Base-by-base conservation (phyloP, 1,140 invertebrate genomes). In the Amyelois transitella region DNA sequence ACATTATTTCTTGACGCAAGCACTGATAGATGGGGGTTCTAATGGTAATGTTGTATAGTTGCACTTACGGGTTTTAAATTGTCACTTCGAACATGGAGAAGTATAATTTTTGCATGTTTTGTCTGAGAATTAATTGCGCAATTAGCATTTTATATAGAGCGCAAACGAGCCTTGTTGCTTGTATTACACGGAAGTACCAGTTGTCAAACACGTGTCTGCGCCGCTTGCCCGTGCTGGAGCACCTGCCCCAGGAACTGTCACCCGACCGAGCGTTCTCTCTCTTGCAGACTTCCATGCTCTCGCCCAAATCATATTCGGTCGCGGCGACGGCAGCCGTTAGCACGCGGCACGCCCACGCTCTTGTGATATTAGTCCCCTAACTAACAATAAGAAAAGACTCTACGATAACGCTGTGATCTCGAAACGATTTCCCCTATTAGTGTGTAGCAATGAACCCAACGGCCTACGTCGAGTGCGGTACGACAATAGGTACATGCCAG, bases 271-370 rank as follows among this genome's bases (percentile, higher is more conserved):
- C 74, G 71, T 77, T 85, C 70, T 81, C 90, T 90, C 88, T 89
- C 89, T 92, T 92, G 87, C 92, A 93, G 92, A 93, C 92, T 93
- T 93, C 91, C 91, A 91, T 89, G 90, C 91, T 86, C 90, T 93
- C 90, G 91, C 92, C 90, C 90, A 90, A 89, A 91, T 91, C 86
- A 90, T 93, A 91, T 93, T 92, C 90, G 89, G 78, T 86, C 90
- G 90, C 85, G 89, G 86, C 81, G 89, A 89, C 88, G 88, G 88
- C 81, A 84, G 90, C 88, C 90, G 87, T 71, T 89, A 88, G 80
- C 81, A 60, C 71, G 57, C 71, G 60, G 58, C 67, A 68, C 53
- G 60, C 63, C 60, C 49, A 48, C 66, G 43, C 64, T 52, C 61
- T 78, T 68, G 75, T 76, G 68, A 72, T 77, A 75, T 75, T 75